phyloP scores from a whole-genome alignment of 53 echinoderm and acorn worm species.

The Echinometra lucunter region DNA sequence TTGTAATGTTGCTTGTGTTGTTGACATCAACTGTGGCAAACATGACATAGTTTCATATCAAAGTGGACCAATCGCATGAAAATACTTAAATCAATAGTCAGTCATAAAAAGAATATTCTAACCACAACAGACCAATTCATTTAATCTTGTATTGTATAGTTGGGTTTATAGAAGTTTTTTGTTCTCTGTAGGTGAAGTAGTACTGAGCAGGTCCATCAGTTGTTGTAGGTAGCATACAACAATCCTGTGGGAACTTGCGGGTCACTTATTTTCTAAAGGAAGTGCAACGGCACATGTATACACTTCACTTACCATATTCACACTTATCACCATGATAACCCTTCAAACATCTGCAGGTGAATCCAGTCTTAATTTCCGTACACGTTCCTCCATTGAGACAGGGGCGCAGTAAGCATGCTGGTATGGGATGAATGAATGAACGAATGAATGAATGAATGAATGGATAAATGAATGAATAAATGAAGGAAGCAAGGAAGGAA shows the following conservation, averaged over 20 bases:
- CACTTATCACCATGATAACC: constrained; percentile 22
- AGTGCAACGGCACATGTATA: background rate
- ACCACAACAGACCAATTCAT: too few species aligned
- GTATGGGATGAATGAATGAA: background rate
- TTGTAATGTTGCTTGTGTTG: background rate
- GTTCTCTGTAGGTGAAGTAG: too few species aligned
- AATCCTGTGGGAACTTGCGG: background rate
- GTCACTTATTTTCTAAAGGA: background rate
- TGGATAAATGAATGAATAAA: too few species aligned
- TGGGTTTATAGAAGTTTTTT: too few species aligned
- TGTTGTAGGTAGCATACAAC: too few species aligned
- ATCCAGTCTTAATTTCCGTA: constrained; percentile 16
- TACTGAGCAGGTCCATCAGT: too few species aligned
- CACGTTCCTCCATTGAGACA: constrained; percentile 29
- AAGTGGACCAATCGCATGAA: too few species aligned
- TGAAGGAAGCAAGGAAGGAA: too few species aligned
- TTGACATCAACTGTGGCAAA: background rate
- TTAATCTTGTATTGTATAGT: too few species aligned
- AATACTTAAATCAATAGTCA: too few species aligned
- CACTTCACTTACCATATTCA: background rate
- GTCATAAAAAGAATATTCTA: too few species aligned
- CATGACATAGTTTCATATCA: background rate
- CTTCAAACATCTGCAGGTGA: background rate
- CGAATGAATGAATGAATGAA: too few species aligned
- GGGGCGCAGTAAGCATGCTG: constrained; percentile 12